phyloP scores from a whole-genome alignment of 2,113 vertebrate genomes.

The Cairina moschata region DNA sequence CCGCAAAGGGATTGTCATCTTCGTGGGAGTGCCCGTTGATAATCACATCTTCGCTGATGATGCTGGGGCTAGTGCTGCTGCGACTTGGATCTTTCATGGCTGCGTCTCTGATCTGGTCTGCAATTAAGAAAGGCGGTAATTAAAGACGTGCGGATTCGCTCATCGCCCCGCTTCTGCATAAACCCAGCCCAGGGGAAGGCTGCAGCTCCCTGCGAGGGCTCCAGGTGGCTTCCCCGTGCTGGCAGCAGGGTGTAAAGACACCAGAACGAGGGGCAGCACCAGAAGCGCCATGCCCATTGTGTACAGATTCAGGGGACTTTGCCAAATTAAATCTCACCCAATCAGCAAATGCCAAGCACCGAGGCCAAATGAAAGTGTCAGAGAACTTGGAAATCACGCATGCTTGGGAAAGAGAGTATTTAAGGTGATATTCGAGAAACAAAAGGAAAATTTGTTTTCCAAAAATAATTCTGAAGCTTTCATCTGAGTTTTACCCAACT shows the following conservation, averaged over 20 bases:
- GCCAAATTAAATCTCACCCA: background rate
- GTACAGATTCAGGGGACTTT: rapidly evolving
- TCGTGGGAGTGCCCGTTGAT: conserved; percentile 83
- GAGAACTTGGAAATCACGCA: rapidly evolving
- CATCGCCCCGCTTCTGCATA: background rate
- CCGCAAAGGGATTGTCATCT: conserved; percentile 92
- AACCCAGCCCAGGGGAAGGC: background rate
- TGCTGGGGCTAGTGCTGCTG: conserved; percentile 81
- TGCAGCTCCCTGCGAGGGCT: background rate
- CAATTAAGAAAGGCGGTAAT: background rate
- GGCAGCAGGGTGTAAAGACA: background rate
- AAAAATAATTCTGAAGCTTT: background rate
- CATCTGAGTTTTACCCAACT: background rate
- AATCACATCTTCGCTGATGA: conserved; percentile 83
- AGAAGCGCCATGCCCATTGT: rapidly evolving
- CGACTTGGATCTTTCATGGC: conserved; percentile 91
- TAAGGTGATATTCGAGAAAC: background rate
- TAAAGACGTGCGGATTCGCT: background rate
- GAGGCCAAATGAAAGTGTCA: background rate
- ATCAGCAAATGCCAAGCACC: background rate
- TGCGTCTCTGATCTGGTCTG: conserved; percentile 63
- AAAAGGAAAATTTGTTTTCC: background rate
- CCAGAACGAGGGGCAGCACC: background rate
- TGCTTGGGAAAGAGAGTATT: background rate
- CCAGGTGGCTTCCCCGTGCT: background rate